These are phyloP conservation scores for Netelia melanura DNA, from an alignment of 2,888 invertebrate genomes.

Conservation along the genomic window DNA sequence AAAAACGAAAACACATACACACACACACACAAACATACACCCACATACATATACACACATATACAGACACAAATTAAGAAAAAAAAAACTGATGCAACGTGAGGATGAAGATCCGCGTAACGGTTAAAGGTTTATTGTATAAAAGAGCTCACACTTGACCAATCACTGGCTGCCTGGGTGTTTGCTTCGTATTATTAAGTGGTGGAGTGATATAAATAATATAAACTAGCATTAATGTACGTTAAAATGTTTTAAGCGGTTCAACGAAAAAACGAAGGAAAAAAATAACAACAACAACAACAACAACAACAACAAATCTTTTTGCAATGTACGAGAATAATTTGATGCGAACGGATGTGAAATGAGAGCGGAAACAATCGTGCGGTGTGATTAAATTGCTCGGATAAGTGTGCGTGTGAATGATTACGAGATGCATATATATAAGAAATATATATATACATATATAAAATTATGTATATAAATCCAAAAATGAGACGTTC, in stretches of 20 bases:
- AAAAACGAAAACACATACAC: constrained; percentile 4
- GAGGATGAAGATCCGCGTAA: constrained; percentile 51
- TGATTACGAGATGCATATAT: neutral
- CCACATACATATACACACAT: constrained; percentile 1
- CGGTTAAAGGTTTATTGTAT: constrained; percentile 67
- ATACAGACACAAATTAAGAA: constrained; percentile 28
- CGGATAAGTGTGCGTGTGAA: neutral
- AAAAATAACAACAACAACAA: constrained; percentile 30
- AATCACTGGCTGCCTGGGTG: constrained; percentile 84
- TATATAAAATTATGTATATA: neutral
- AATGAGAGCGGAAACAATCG: constrained; percentile 36
- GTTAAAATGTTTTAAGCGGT: constrained; percentile 56
- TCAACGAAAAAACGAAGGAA: constrained; percentile 63
- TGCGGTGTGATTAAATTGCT: neutral
- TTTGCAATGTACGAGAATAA: constrained; percentile 52
- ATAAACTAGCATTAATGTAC: constrained; percentile 7
- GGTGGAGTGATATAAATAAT: constrained; percentile 61
- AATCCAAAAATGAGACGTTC: neutral
- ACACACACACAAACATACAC: constrained; percentile 5
- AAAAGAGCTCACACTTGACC: constrained; percentile 81
- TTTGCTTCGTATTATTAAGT: constrained; percentile 77
- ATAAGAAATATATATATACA: neutral
- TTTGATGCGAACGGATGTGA: constrained; percentile 46
- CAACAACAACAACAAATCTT: constrained; percentile 55
- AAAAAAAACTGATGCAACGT: constrained; percentile 16